Percentiles rank a stretch among this genome's conserved stretches.
phyloP scores from a whole-genome alignment of 2,113 vertebrate genomes.

The Hippocampus mohnikei region DNA sequence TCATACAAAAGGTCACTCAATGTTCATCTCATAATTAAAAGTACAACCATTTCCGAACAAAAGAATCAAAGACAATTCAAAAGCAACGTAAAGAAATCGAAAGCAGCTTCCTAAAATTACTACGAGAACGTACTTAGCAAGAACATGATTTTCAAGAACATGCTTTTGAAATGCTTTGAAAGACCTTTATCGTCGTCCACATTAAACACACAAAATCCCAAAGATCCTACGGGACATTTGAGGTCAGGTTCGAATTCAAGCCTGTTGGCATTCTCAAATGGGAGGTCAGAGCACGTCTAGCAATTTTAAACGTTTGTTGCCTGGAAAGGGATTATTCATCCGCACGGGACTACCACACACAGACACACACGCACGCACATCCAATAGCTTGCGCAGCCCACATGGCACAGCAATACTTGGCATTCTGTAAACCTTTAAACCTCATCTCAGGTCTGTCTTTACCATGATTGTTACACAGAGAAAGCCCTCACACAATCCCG shows the following conservation, averaged over 20 bases:
- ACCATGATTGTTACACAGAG: conserved; percentile 20
- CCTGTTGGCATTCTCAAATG: conserved; percentile 29
- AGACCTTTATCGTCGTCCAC: too few species aligned
- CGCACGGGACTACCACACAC: not conserved
- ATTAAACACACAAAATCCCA: conserved; percentile 1
- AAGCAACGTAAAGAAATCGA: too few species aligned
- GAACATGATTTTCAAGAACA: too few species aligned
- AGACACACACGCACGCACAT: conserved; percentile 2
- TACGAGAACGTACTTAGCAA: too few species aligned
- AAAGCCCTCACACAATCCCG: conserved; percentile 33
- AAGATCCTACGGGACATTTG: conserved; percentile 22
- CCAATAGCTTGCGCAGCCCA: not conserved
- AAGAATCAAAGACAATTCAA: too few species aligned
- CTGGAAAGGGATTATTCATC: conserved; percentile 55
- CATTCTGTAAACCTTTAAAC: conserved; percentile 25
- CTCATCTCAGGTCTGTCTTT: conserved; percentile 26
- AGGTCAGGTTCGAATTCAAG: conserved; percentile 30
- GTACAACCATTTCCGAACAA: too few species aligned
- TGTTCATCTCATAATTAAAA: too few species aligned
- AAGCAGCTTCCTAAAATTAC: too few species aligned
- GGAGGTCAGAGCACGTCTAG: conserved; percentile 30
- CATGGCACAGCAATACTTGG: not conserved
- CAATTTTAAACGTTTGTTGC: conserved; percentile 48
- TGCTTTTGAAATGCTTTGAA: too few species aligned
- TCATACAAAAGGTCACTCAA: not conserved